phyloP scores from a whole-genome alignment of 2,113 vertebrate species.

The Aythya baeri region DNA sequence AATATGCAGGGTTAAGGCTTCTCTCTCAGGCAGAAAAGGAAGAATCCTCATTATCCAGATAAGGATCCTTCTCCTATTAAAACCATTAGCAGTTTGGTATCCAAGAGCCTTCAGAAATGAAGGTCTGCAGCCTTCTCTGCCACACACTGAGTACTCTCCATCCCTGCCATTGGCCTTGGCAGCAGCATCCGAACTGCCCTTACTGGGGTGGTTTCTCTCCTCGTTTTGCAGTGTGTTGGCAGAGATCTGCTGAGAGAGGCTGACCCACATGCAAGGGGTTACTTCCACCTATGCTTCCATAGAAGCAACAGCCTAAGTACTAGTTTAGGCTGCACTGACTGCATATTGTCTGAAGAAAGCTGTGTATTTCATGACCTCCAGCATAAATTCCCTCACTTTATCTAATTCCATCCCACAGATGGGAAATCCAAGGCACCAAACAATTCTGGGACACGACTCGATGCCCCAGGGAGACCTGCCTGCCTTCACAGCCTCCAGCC shows the following conservation, averaged over 20 bases:
- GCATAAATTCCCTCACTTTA: not conserved
- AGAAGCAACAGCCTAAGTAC: not conserved
- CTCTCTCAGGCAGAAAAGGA: not conserved
- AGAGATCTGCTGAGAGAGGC: not conserved
- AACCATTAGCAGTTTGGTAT: not conserved
- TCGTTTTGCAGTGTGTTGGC: not conserved
- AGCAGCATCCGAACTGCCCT: not conserved
- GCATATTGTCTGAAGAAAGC: not conserved
- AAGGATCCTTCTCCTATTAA: not conserved
- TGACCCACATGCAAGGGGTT: not conserved
- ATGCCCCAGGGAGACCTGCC: not conserved
- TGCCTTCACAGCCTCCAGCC: not conserved
- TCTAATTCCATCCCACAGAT: not conserved
- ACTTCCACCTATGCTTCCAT: not conserved
- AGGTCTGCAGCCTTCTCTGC: not conserved
- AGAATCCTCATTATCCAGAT: not conserved
- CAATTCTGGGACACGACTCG: not conserved
- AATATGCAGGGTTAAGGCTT: not conserved
- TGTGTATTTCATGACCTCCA: not conserved
- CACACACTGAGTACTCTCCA: rapidly evolving
- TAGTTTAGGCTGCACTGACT: not conserved
- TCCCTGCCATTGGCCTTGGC: not conserved
- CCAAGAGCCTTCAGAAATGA: not conserved
- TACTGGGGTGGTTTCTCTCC: not conserved
- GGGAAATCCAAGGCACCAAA: not conserved